phyloP scores from a whole-genome alignment of 2,888 invertebrate species.

The Bembecia ichneumoniformis region DNA sequence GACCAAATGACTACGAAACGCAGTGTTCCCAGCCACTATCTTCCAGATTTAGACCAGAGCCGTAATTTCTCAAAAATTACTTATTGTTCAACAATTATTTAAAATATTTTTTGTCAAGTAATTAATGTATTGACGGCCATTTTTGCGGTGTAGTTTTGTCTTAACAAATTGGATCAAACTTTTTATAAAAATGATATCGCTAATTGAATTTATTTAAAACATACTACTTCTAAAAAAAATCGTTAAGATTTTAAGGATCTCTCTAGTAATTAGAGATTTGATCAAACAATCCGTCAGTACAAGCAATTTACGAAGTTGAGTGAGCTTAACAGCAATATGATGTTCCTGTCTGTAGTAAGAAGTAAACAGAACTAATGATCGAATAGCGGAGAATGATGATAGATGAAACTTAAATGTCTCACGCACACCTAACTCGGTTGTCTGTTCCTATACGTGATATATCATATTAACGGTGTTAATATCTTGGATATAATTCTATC shows the following conservation, averaged over 20 bases:
- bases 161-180: no score
- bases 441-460: conserved; percentile 23
- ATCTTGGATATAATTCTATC: neutral
- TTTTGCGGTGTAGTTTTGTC: no score
- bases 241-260: neutral
- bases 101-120: no score
- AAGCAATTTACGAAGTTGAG: conserved; percentile 25
- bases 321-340: conserved; percentile 58
- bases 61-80: no score
- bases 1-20: no score
- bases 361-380: conserved; percentile 65
- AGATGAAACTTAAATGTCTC: conserved; percentile 61
- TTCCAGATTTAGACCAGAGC: no score
- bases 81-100: no score
- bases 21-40: no score
- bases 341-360: conserved; percentile 55
- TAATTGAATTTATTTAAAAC: no score
- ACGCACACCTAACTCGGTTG: conserved; percentile 46
- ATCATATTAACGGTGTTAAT: conserved; percentile 11
- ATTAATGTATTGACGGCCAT: no score
- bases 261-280: conserved; percentile 1
- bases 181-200: no score
- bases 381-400: conserved; percentile 60
- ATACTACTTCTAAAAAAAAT: no score
- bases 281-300: neutral